Base-by-base conservation (phyloP, 2,888 invertebrate genomes). In the Antitype chi region DNA sequence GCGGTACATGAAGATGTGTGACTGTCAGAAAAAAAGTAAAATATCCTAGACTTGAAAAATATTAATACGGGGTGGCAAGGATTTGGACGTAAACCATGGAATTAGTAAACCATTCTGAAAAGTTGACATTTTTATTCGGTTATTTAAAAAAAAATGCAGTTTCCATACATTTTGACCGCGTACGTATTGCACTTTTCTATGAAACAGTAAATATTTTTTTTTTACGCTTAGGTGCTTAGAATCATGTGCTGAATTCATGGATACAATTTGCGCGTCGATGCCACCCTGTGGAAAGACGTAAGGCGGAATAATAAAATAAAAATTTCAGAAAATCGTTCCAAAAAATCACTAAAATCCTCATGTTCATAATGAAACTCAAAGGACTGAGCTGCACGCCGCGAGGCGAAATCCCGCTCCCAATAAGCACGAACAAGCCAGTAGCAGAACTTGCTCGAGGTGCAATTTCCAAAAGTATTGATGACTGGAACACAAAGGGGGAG, bases 401-500 rank as follows among this genome's bases (percentile, higher is more conserved):
- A 66, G 49, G 52, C 75, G 20, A 82, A 85, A 85, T 80, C 71
- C 70, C 64, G 55, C 67, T 79, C 70, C 63, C 74, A 87, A 85
- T 85, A 90, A 90, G 88, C 87, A 84, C 87, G 86, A 90, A 89
- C 88, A 88, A 89, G 84, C 85, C 83, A 80, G 82, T 68, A 80
- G 82, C 84, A 88, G 86, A 91, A 90, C 81, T 86, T 85, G 88
- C 90, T 91, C 81, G 89, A 90, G 90, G 88, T 93, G 91, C 91
- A 91, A 92, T 94, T 92, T 92, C 91, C 90, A 90, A 94, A 94
- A 95, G 93, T 95, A 95, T 93, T 94, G 94, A 94, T 93, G 93
- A 93, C 91, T 91, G 81, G 85, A 92, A 91, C 93, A 94, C 92
- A 94, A 94, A 94, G 91, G 91, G 91, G 91, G 89, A 72, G 91